Percentiles rank a stretch among this genome's conserved stretches.
Conservation (phyloP, 2,888 invertebrate species). For the Apocheima hispidaria region DNA sequence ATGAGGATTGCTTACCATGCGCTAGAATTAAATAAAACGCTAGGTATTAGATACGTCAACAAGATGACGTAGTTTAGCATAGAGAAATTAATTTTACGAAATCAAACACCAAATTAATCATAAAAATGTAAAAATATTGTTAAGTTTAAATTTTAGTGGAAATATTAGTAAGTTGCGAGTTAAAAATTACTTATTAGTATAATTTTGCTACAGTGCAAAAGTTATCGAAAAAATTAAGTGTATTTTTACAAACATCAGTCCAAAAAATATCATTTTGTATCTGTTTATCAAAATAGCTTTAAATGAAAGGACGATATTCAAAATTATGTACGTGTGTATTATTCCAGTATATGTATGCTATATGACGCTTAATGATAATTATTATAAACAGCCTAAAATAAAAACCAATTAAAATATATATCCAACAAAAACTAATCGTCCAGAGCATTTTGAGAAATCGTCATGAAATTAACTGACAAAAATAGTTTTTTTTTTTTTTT, state of each 20-base stretch:
- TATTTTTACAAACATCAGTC: slow-evolving; percentile 18
- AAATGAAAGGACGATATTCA: slow-evolving; percentile 3
- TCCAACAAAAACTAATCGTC: slow-evolving; percentile 19
- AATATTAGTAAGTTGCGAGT: slow-evolving; percentile 48
- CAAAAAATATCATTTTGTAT: slow-evolving; percentile 18
- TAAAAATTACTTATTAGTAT: slow-evolving; percentile 14
- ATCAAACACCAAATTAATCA: slow-evolving; percentile 80
- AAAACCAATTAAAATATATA: too few species aligned
- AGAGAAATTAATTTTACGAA: slow-evolving; percentile 70
- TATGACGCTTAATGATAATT: not conserved
- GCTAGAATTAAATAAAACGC: slow-evolving; percentile 45
- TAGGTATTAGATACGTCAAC: slow-evolving; percentile 53
- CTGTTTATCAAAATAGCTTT: slow-evolving; percentile 3
- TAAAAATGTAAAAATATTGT: slow-evolving; percentile 63
- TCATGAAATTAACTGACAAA: too few species aligned
- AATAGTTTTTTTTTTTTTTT: not conserved
- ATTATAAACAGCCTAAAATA: slow-evolving; percentile 1
- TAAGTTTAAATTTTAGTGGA: slow-evolving; percentile 53
- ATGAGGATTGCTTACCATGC: slow-evolving; percentile 20
- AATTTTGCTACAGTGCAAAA: slow-evolving; percentile 30
- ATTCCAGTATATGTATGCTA: slow-evolving; percentile 1
- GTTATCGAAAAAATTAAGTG: slow-evolving; percentile 1
- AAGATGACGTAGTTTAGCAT: slow-evolving; percentile 52
- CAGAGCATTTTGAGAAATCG: slow-evolving; percentile 15
- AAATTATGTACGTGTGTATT: not conserved